A percentile compares a stretch with the other conserved stretches of the same genome.
phyloP scores from a whole-genome alignment of 2,797 vertebrate species.

The Lagocephalus sceleratus region DNA sequence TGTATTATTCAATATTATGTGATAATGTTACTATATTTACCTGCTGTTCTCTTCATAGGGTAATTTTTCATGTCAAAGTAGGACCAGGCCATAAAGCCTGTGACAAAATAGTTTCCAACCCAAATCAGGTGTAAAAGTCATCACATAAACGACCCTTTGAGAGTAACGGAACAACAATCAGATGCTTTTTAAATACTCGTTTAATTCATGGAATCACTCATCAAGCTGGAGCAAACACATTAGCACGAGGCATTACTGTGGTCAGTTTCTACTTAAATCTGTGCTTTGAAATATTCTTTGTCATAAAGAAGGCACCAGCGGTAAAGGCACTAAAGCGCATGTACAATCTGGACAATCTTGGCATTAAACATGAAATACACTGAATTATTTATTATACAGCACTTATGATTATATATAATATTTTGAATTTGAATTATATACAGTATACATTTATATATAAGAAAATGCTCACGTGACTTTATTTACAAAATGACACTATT shows the following conservation, averaged over 20 bases:
- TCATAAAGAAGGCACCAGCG: slow-evolving; percentile 37
- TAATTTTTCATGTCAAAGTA: too few relatives aligned
- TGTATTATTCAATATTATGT: too few relatives aligned
- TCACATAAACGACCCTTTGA: too few relatives aligned
- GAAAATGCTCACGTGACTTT: slow-evolving; percentile 7
- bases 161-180: not conserved
- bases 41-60: too few relatives aligned
- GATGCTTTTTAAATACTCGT: not conserved
- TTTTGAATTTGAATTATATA: slow-evolving; percentile 8
- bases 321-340: slow-evolving; percentile 41
- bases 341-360: slow-evolving; percentile 16
- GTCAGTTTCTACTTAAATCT: slow-evolving; percentile 1
- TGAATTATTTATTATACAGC: slow-evolving; percentile 19
- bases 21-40: too few relatives aligned
- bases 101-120: too few relatives aligned
- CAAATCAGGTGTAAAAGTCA: too few relatives aligned
- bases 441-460: slow-evolving; percentile 4
- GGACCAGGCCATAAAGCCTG: too few relatives aligned
- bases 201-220: not conserved
- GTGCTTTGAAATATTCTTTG: not conserved
- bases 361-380: slow-evolving; percentile 30
- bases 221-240: slow-evolving; percentile 2
- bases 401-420: not conserved
- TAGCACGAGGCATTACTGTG: slow-evolving; percentile 23
- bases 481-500: slow-evolving; percentile 17